phyloP scores from a whole-genome alignment of 2,113 vertebrate genomes.

The Perccottus glenii region DNA sequence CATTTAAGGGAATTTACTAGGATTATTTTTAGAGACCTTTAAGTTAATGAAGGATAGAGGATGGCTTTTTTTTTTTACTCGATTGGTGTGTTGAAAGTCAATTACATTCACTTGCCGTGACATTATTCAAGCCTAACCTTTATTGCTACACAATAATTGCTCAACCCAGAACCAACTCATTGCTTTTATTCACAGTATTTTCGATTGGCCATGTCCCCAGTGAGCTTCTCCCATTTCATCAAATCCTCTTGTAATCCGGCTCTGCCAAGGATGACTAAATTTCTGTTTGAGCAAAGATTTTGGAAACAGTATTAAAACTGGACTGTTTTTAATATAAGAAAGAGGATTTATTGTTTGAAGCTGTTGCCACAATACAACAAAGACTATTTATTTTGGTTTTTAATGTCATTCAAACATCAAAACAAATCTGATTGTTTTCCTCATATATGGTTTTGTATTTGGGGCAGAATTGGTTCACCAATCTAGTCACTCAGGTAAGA shows the following conservation, averaged over 20 bases:
- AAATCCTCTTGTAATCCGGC: constrained; percentile 64
- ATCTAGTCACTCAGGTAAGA: constrained; percentile 12
- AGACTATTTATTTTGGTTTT: neutral
- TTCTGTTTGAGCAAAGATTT: constrained; percentile 23
- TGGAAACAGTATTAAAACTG: neutral
- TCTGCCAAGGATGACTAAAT: constrained; percentile 52
- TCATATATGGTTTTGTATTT: constrained; percentile 7
- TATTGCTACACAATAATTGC: constrained; percentile 44
- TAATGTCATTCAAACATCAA: neutral
- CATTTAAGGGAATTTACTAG: neutral
- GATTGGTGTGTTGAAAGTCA: constrained; percentile 19
- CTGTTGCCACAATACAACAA: constrained; percentile 4
- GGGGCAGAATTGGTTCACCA: constrained; percentile 15
- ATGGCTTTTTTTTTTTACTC: constrained; percentile 17
- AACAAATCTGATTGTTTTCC: neutral
- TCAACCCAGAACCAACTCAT: constrained; percentile 35
- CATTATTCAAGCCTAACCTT: constrained; percentile 9
- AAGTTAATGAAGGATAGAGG: constrained; percentile 5
- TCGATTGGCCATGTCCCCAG: constrained; percentile 22
- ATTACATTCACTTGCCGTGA: constrained; percentile 12
- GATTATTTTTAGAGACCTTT: constrained; percentile 20
- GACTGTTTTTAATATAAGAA: constrained; percentile 3
- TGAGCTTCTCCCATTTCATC: constrained; percentile 35
- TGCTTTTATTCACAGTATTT: constrained; percentile 26
- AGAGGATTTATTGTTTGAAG: constrained; percentile 1